phyloP scores from a whole-genome alignment of 2,888 invertebrate genomes.

The Coremacera marginata region DNA sequence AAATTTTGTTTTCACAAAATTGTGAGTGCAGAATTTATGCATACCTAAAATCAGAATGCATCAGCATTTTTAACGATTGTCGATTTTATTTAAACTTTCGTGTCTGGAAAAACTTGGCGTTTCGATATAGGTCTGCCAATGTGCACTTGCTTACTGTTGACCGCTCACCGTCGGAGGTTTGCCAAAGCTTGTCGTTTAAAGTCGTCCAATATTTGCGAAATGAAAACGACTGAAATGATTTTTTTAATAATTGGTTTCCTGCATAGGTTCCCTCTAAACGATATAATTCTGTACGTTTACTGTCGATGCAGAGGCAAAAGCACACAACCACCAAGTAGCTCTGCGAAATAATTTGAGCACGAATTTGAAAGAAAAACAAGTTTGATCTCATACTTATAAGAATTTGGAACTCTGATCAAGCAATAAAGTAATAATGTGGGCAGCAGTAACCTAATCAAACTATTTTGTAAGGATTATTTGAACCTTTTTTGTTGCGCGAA shows the following conservation, averaged over 20 bases:
- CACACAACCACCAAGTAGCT: neutral
- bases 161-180: neutral
- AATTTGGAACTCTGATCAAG: neutral
- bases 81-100: neutral
- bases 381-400: neutral
- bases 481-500: neutral
- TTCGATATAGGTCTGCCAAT: neutral
- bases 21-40: neutral
- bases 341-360: neutral
- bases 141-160: neutral
- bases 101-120: neutral
- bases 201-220: neutral
- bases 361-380: neutral
- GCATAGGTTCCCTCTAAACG: neutral
- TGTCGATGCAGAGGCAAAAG: neutral
- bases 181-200: neutral
- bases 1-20: no score
- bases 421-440: neutral
- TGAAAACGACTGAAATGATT: neutral
- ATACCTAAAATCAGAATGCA: conserved; percentile 28
- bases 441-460: no score
- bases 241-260: conserved; percentile 13
- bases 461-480: no score
- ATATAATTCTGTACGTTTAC: neutral
- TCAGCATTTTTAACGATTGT: conserved; percentile 1